phyloP scores from a whole-genome alignment of 2,797 vertebrate genomes.

The Pipistrellus nathusii region DNA sequence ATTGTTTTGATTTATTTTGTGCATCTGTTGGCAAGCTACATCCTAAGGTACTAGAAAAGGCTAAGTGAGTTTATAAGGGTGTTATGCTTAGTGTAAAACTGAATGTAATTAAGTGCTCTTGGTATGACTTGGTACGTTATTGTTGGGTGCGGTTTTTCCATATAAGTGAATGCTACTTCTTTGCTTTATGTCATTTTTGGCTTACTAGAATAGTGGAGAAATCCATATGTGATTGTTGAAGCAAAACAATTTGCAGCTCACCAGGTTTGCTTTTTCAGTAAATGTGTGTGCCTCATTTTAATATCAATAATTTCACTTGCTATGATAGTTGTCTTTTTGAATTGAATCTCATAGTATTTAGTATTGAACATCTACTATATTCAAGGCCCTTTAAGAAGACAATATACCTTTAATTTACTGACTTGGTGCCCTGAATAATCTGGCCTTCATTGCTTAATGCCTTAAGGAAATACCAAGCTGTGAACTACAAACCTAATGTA shows the following conservation, averaged over 20 bases:
- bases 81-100: not conserved
- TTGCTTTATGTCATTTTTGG: not conserved
- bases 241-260: not conserved
- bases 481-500: not conserved
- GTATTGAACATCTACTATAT: not conserved
- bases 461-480: not conserved
- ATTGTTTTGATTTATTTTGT: not conserved
- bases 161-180: not conserved
- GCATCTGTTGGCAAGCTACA: not conserved
- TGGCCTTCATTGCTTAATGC: not conserved
- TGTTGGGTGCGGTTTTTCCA: not conserved
- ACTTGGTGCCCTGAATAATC: not conserved
- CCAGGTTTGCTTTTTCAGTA: not conserved
- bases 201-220: not conserved
- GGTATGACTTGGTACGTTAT: not conserved
- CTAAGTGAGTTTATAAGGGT: not conserved
- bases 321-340: not conserved
- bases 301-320: not conserved
- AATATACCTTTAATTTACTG: not conserved
- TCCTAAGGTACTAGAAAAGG: not conserved
- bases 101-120: not conserved
- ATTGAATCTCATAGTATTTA: not conserved
- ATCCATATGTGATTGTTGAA: not conserved
- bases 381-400: not conserved
- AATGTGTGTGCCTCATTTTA: constrained; percentile 1